A percentile compares a stretch with the other conserved stretches of the same genome.
Evolutionary conservation across 1,140 invertebrate genomes (phyloP).

Genomic region (Dinothrombium tinctorium): DNA sequence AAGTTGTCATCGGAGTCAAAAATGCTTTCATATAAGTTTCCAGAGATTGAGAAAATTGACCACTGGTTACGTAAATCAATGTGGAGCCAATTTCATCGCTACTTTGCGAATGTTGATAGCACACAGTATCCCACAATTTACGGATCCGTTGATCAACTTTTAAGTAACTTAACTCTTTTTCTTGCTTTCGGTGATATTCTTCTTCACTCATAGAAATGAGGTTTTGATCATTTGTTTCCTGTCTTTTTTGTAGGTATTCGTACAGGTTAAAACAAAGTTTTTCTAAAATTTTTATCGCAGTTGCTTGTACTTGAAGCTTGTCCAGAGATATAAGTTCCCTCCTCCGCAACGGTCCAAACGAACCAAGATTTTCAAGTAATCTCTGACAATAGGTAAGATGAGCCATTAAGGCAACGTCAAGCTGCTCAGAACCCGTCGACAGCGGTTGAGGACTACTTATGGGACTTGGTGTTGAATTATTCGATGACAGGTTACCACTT

Average conservation of each 20-base stretch:
- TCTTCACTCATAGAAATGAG: not conserved
- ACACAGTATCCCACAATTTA: slow-evolving; percentile 3
- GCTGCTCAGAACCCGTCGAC: not conserved
- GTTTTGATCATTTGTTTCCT: not conserved
- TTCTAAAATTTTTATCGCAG: not conserved
- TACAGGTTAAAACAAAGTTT: not conserved
- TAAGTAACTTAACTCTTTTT: not conserved
- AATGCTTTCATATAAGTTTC: slow-evolving; percentile 3
- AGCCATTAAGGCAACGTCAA: not conserved
- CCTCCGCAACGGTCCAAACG: not conserved
- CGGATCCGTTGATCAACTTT: not conserved
- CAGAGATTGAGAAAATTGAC: slow-evolving; percentile 1
- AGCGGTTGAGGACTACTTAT: not conserved
- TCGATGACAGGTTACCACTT: not conserved
- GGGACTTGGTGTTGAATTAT: not conserved
- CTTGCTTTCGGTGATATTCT: not conserved
- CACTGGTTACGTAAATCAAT: not conserved
- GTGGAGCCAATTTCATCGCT: slow-evolving; percentile 1
- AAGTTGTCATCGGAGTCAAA: not conserved
- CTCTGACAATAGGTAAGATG: slow-evolving; percentile 3
- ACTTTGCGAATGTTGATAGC: not conserved
- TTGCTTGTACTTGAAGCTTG: slow-evolving; percentile 1
- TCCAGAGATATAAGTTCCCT: not conserved
- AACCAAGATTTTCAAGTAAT: slow-evolving; percentile 1
- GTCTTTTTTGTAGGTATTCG: not conserved